Evolutionary conservation across 2,113 vertebrate genomes (phyloP).

Genomic region (Corapipo altera): DNA sequence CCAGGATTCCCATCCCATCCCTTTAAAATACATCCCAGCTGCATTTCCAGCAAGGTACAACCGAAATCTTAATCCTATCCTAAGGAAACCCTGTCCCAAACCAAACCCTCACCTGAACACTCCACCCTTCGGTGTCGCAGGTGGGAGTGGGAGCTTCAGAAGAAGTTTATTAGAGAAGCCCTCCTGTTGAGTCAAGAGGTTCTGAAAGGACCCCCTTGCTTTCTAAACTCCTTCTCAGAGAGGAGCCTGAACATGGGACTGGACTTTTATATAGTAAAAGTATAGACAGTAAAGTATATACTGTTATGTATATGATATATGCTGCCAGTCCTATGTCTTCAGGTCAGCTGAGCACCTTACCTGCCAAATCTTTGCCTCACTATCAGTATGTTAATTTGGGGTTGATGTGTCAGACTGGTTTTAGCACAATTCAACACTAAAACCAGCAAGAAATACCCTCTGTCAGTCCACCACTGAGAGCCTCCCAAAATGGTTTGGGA

Average conservation of each 20-base stretch:
- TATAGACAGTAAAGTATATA: no score
- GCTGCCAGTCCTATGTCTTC: not conserved
- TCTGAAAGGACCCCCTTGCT: not conserved
- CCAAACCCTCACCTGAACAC: accelerated
- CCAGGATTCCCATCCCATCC: not conserved
- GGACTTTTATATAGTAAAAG: not conserved
- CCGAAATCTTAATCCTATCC: accelerated
- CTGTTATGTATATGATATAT: no score
- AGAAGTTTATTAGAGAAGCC: not conserved
- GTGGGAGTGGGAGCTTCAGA: not conserved
- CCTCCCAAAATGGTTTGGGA: not conserved
- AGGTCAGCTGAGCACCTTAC: not conserved
- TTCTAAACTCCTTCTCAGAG: not conserved
- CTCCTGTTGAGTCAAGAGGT: not conserved
- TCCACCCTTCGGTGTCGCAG: not conserved
- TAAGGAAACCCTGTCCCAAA: not conserved
- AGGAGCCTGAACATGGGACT: not conserved
- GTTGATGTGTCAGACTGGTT: not conserved
- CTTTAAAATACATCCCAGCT: not conserved
- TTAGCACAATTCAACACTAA: not conserved
- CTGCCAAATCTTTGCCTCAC: not conserved
- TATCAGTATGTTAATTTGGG: not conserved
- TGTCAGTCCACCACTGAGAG: not conserved
- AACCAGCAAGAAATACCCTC: not conserved
- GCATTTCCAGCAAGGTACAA: not conserved